These are phyloP conservation scores for Rhinolophus sinicus DNA, from an alignment of 2,113 vertebrate genomes.

Conservation along the genomic window DNA sequence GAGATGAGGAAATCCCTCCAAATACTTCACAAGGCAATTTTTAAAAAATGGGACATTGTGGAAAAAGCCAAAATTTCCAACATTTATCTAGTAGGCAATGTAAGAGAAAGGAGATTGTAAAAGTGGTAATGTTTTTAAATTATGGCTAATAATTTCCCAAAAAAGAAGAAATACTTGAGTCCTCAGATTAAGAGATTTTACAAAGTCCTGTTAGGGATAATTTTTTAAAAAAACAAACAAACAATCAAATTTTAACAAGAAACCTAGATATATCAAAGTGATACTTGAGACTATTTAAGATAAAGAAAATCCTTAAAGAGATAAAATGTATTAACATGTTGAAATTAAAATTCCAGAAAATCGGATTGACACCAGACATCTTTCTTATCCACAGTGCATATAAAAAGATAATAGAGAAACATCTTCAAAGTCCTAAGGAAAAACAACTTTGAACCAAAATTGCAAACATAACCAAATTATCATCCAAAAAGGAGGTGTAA, in stretches of 20 bases:
- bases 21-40: not conserved
- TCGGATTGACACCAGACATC: not conserved
- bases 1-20: not conserved
- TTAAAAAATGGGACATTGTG: not conserved
- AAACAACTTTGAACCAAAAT: conserved; percentile 8
- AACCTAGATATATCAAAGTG: not conserved
- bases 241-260: not conserved
- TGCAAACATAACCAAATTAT: not conserved
- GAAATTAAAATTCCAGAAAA: not conserved
- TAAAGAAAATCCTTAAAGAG: not conserved
- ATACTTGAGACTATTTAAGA: not conserved
- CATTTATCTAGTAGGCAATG: not conserved
- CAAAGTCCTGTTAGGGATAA: not conserved
- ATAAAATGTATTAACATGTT: not conserved
- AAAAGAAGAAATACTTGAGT: not conserved
- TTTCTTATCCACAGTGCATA: not conserved
- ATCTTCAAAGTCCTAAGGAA: not conserved
- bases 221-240: not conserved
- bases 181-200: not conserved
- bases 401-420: not conserved
- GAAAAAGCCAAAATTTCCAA: not conserved
- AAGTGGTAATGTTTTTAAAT: not conserved
- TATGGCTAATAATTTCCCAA: not conserved
- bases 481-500: not conserved
- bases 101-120: not conserved